Percentiles rank a stretch among this genome's conserved stretches.
phyloP scores from a whole-genome alignment of 2,113 vertebrate species.

The Bos taurus region DNA sequence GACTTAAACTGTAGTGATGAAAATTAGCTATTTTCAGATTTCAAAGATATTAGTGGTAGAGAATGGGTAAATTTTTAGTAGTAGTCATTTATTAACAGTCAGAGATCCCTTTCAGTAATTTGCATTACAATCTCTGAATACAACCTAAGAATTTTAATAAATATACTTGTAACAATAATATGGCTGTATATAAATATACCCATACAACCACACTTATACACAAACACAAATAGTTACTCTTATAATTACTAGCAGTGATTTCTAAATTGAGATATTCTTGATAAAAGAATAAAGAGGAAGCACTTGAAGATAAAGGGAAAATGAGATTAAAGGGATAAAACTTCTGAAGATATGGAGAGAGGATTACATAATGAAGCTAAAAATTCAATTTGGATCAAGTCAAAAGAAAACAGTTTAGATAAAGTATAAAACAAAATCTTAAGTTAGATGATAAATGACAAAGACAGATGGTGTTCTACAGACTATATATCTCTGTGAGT shows the following conservation, averaged over 20 bases:
- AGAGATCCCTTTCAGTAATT: slow-evolving; percentile 23
- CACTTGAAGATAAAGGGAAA: neutral
- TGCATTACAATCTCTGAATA: neutral
- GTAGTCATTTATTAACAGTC: slow-evolving; percentile 9
- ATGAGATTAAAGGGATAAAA: neutral
- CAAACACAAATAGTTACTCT: slow-evolving; percentile 26
- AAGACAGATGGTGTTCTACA: neutral
- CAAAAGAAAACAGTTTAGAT: neutral
- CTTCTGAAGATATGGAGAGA: neutral
- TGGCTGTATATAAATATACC: neutral
- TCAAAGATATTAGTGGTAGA: neutral
- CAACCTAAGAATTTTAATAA: slow-evolving; percentile 65
- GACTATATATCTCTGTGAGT: neutral
- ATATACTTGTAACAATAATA: slow-evolving; percentile 27
- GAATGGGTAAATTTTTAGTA: neutral
- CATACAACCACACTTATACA: slow-evolving; percentile 26
- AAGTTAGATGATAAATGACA: neutral
- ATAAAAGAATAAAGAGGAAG: neutral
- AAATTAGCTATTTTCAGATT: neutral
- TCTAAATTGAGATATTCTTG: neutral
- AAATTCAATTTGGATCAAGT: neutral
- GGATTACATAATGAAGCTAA: neutral
- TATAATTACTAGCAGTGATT: neutral
- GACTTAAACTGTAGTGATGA: neutral
- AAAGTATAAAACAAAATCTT: neutral